Conservation (phyloP, 2,888 invertebrate species). For the Heliconius charithonia region DNA sequence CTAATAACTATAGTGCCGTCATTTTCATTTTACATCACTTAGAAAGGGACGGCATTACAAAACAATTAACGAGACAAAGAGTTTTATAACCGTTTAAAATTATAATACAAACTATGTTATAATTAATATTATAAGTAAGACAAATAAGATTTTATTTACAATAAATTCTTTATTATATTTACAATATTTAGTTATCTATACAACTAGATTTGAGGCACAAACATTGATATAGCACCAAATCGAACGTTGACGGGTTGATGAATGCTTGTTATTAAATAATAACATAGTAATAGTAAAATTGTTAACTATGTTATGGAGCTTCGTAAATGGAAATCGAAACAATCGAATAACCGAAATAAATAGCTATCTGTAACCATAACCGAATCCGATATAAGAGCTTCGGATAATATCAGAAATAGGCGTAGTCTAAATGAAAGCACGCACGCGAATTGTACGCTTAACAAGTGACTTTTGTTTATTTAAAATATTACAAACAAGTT, state of each 20-base stretch:
- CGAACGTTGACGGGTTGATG: slow-evolving; percentile 47
- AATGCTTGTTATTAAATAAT: neutral
- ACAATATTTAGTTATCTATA: slow-evolving; percentile 49
- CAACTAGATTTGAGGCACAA: slow-evolving; percentile 71
- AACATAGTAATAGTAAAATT: neutral
- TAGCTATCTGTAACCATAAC: neutral
- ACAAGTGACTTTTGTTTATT: too few species aligned
- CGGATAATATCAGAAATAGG: neutral
- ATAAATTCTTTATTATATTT: slow-evolving; percentile 47
- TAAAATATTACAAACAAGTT: too few species aligned
- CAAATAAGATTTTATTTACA: slow-evolving; percentile 31
- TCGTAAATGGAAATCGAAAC: neutral
- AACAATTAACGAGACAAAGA: neutral
- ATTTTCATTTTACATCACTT: neutral
- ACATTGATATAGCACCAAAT: slow-evolving; percentile 79
- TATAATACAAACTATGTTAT: slow-evolving; percentile 21
- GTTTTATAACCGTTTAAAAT: neutral
- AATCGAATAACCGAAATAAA: neutral
- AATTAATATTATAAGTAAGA: slow-evolving; percentile 15
- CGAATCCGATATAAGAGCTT: neutral
- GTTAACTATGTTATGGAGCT: neutral
- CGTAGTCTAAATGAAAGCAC: neutral
- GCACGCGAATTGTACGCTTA: too few species aligned
- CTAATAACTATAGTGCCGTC: neutral
- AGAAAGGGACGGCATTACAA: neutral